Evolutionary conservation across 2,888 invertebrate genomes (phyloP), one percentile per base, ranked within the genome.

Genomic region (Prionchulus punctatus): DNA sequence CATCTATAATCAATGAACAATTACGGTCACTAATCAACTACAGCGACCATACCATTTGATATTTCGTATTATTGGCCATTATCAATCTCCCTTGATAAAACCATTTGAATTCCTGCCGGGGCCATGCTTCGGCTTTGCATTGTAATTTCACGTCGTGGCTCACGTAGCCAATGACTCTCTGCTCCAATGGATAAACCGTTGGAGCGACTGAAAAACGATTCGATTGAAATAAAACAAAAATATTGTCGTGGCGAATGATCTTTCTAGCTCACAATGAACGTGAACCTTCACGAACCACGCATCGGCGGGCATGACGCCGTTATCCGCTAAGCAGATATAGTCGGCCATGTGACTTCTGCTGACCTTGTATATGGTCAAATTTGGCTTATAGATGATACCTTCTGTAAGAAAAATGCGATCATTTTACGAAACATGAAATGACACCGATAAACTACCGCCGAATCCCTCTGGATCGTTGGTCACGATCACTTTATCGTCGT

Each of bases 241-340:
- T 18, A 47, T 1, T 60, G 48, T 3, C n/a, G 36, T 51, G 12
- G n/a, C n/a, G n/a, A n/a, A n/a, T 28, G 21, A 26, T 28, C 27
- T 21, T 18, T 31, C 12, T 30, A 50, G 60, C 66, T 63, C 48
- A 68, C 68, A 69, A 1, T 67, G 64, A 49, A 69, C 69, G 36
- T 69, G 63, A 2, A 69, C 58, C 47, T 69, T 67, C 42, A 69
- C 66, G 4, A 66, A 64, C 65, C 66, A 70, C 7, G 62, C 60
- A 55, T 69, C 70, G 57, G 67, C 67, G 1, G 69, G 69, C 15
- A 65, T 65, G 26, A 69, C 66, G 28, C 70, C 69, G 56, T 69
- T 69, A 31, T 61, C 61, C 1, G 69, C 69, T 1, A 67, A 65
- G 52, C 69, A 69, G 12, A 68, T 62, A 55, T 70, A 69, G 54